Evolutionary conservation across 2,888 invertebrate species (phyloP).

Genomic region (Ophion costatus): DNA sequence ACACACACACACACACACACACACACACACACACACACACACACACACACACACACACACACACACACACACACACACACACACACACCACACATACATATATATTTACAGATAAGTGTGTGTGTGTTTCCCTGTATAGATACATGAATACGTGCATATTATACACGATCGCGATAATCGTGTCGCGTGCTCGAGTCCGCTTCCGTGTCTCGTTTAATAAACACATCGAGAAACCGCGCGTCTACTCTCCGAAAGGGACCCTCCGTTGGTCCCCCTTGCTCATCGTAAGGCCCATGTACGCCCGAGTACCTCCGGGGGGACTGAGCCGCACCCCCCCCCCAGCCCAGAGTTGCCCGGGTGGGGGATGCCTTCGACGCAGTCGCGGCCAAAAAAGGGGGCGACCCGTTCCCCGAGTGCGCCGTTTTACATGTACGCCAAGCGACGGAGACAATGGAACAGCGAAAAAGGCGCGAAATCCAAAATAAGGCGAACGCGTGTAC

Average conservation of each 20-base stretch:
- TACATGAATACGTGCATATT: slow-evolving; percentile 55
- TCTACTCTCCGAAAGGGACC: slow-evolving; percentile 40
- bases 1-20: too few species aligned
- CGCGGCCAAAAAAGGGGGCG: slow-evolving; percentile 60
- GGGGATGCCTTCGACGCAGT: slow-evolving; percentile 4
- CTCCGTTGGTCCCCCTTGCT: slow-evolving; percentile 12
- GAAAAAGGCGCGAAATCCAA: slow-evolving; percentile 79
- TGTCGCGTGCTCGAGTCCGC: slow-evolving; percentile 66
- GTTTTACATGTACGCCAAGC: not conserved
- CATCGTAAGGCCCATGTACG: slow-evolving; percentile 1
- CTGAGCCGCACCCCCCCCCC: not conserved
- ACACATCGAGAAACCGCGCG: slow-evolving; percentile 63
- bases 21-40: too few species aligned
- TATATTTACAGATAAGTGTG: not conserved
- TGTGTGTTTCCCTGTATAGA: slow-evolving; percentile 4
- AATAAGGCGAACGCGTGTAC: slow-evolving; percentile 68
- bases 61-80: too few species aligned
- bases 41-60: too few species aligned
- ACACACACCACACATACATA: not conserved
- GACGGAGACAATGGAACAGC: slow-evolving; percentile 66
- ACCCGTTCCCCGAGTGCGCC: slow-evolving; percentile 39
- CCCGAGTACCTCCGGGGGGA: not conserved
- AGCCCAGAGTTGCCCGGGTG: not conserved
- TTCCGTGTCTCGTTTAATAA: slow-evolving; percentile 68
- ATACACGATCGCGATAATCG: slow-evolving; percentile 67